A percentile compares a stretch with the other conserved stretches of the same genome.
phyloP scores from a whole-genome alignment of 2,888 invertebrate genomes.

The Caradrina clavipalpis region DNA sequence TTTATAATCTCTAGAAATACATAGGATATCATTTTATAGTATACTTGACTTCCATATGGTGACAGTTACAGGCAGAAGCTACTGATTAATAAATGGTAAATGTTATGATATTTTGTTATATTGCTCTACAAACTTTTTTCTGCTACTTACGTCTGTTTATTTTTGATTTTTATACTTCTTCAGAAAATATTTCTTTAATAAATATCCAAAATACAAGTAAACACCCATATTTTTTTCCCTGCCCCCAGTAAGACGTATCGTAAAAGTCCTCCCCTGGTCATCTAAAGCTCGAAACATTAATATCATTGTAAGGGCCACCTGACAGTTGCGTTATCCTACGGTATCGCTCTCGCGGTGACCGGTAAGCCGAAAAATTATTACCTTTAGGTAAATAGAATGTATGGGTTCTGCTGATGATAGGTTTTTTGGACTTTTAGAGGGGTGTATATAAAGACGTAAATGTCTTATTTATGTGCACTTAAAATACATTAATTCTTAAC shows the following conservation, averaged over 20 bases:
- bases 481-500: neutral
- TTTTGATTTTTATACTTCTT: neutral
- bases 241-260: slow-evolving; percentile 58
- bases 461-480: neutral
- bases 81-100: too few relatives aligned
- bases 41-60: too few relatives aligned
- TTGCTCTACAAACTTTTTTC: too few relatives aligned
- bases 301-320: slow-evolving; percentile 79
- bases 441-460: neutral
- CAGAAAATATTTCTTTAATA: slow-evolving; percentile 2
- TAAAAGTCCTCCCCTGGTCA: slow-evolving; percentile 65
- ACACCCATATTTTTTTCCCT: slow-evolving; percentile 43
- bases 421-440: slow-evolving; percentile 4
- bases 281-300: slow-evolving; percentile 73
- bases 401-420: slow-evolving; percentile 60
- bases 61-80: too few relatives aligned
- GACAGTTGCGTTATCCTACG: slow-evolving; percentile 78
- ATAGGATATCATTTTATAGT: too few relatives aligned
- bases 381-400: slow-evolving; percentile 75
- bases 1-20: too few relatives aligned
- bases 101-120: too few relatives aligned
- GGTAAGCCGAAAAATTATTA: slow-evolving; percentile 79
- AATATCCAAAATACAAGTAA: slow-evolving; percentile 35
- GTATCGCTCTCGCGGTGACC: slow-evolving; percentile 74
- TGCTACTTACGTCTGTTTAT: too few relatives aligned